These are phyloP conservation scores for Calcarius lapponicus DNA, from an alignment of 2,797 vertebrate genomes.

Conservation along the genomic window DNA sequence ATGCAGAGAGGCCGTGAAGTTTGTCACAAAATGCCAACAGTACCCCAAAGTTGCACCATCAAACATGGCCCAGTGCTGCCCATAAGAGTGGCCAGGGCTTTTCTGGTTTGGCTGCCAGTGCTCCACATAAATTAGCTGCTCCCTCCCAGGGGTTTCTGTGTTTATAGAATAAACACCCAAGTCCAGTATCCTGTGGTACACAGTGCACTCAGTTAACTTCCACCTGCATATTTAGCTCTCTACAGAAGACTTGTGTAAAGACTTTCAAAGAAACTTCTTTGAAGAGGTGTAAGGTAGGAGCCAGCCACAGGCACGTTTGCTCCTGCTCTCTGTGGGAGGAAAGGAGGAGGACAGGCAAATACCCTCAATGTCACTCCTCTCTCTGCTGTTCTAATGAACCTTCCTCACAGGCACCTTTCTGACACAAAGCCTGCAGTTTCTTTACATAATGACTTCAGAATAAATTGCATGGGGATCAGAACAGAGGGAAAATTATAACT, in stretches of 20 bases:
- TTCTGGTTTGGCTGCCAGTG: neutral
- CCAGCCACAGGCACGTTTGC: neutral
- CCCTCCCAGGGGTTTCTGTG: neutral
- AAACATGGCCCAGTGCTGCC: neutral
- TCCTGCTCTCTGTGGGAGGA: constrained; percentile 16
- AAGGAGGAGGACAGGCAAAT: constrained; percentile 24
- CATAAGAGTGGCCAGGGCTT: neutral
- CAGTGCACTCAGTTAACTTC: neutral
- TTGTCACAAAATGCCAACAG: neutral
- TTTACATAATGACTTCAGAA: constrained; percentile 50
- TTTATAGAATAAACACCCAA: neutral
- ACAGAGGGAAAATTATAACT: constrained; percentile 44
- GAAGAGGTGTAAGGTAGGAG: constrained; percentile 10
- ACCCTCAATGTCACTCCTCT: neutral
- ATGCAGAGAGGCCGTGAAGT: neutral
- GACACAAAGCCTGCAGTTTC: constrained; percentile 8
- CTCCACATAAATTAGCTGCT: neutral
- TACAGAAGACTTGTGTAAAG: neutral
- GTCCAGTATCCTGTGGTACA: neutral
- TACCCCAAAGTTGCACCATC: neutral
- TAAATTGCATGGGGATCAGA: constrained; percentile 30
- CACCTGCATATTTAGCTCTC: neutral
- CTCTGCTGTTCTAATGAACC: neutral
- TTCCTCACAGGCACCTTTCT: neutral
- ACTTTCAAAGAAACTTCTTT: constrained; percentile 4